Evolutionary conservation across 2,888 invertebrate genomes (phyloP), one percentile per base, ranked within the genome.

Genomic region (Pseudococcus longispinus): DNA sequence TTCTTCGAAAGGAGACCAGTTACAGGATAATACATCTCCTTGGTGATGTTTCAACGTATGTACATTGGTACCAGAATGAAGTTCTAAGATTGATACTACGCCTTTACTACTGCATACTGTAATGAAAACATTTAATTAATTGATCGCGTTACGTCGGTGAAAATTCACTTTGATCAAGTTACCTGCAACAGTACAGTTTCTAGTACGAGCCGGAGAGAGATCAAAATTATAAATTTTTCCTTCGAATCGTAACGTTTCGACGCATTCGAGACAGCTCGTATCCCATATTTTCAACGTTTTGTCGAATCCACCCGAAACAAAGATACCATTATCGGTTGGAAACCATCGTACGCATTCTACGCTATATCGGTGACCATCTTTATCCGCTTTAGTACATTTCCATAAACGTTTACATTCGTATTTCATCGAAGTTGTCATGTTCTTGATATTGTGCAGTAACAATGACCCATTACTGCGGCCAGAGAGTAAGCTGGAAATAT

Each of bases 301-400:
- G 55, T 88, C 87, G 37, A 87, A 80, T 20, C 88, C 88, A 6
- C 87, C 87, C 5, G 88, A 83, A 2, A 84, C 77, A 42, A 88
- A 88, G 18, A 88, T 60, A 15, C 88, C 88, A 23, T 85, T 87
- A 84, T 88, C 88, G 37, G 85, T 87, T 9, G 88, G 88, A 84
- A 87, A 88, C 88, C 88, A 88, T 65, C 87, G 87, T 15, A 88
- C 87, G 18, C 87, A 87, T 74, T 88, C 88, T 13, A 88, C 85
- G 20, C 88, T 85, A 20, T 74, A 83, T 44, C 20, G 29, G 60
- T 88, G 88, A 11, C 84, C 80, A 32, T 84, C 70, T 74, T 32
- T 77, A 32, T 80, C 80, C 5, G 23, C 13, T 82, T 87, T 88
- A 1, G 23, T 70, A 9, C 84, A 74, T 85, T 87, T 85, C 84